phyloP scores from a whole-genome alignment of 2,113 vertebrate species.

The Aegypius monachus region DNA sequence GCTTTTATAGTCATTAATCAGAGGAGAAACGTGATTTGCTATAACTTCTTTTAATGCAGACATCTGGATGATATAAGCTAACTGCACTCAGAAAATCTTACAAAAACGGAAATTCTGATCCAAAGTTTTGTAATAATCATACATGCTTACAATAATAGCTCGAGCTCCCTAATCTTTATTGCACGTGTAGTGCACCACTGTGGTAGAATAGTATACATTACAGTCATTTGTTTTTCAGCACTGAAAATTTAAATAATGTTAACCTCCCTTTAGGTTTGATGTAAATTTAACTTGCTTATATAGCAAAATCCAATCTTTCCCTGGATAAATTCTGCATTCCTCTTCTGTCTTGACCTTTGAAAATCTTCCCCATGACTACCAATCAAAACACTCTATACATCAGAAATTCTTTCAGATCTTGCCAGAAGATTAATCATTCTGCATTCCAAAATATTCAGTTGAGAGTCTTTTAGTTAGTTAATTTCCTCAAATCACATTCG shows the following conservation, averaged over 20 bases:
- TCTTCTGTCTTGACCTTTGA: constrained; percentile 49
- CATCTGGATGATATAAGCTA: background rate
- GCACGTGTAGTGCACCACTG: background rate
- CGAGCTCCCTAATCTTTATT: background rate
- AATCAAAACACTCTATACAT: constrained; percentile 39
- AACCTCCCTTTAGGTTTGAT: background rate
- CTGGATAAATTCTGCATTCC: constrained; percentile 29
- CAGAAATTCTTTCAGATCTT: constrained; percentile 58
- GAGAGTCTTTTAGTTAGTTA: constrained; percentile 48
- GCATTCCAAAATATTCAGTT: constrained; percentile 42
- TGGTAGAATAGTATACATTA: background rate
- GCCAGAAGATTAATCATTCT: constrained; percentile 27
- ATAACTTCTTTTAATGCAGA: background rate
- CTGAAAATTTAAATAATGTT: background rate
- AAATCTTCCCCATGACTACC: constrained; percentile 42
- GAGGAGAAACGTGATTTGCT: background rate
- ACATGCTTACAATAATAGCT: background rate
- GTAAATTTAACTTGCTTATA: background rate
- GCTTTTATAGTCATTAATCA: background rate
- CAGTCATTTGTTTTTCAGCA: background rate
- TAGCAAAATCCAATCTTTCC: background rate
- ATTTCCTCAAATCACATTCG: constrained; percentile 33
- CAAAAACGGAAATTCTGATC: background rate
- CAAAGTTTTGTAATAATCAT: background rate
- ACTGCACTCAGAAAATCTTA: background rate